A percentile compares a stretch with the other conserved stretches of the same genome.
Conservation (phyloP, 1,140 invertebrate genomes). For the Bombus difficillimus region DNA sequence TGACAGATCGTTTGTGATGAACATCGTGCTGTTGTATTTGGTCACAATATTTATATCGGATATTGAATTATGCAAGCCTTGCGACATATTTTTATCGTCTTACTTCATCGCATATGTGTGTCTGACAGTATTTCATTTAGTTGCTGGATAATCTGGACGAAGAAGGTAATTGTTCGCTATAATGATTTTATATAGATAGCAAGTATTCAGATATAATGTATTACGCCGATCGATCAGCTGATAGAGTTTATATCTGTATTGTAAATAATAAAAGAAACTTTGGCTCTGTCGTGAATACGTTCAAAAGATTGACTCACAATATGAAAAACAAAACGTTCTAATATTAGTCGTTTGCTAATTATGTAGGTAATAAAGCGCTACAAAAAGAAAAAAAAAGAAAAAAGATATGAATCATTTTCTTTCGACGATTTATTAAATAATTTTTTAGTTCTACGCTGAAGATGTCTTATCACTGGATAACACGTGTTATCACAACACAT, state of each 20-base stretch:
- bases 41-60: slow-evolving; percentile 13
- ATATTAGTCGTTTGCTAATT: neutral
- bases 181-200: neutral
- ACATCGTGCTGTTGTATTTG: neutral
- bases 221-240: neutral
- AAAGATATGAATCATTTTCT: too few species aligned
- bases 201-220: neutral
- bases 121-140: neutral
- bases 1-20: neutral
- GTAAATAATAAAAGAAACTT: neutral
- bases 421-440: too few species aligned
- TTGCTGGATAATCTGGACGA: neutral
- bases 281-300: neutral
- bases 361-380: neutral
- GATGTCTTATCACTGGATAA: neutral
- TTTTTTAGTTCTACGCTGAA: neutral
- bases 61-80: neutral
- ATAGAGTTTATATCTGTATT: neutral
- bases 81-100: neutral
- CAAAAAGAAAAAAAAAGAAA: too few species aligned
- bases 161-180: neutral
- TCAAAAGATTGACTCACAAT: neutral
- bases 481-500: neutral
- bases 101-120: neutral
- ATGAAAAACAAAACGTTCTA: neutral